Percentiles rank a stretch among this genome's conserved stretches.
Evolutionary conservation across 2,113 vertebrate genomes (phyloP).

Genomic region (Lipotes vexillifer): DNA sequence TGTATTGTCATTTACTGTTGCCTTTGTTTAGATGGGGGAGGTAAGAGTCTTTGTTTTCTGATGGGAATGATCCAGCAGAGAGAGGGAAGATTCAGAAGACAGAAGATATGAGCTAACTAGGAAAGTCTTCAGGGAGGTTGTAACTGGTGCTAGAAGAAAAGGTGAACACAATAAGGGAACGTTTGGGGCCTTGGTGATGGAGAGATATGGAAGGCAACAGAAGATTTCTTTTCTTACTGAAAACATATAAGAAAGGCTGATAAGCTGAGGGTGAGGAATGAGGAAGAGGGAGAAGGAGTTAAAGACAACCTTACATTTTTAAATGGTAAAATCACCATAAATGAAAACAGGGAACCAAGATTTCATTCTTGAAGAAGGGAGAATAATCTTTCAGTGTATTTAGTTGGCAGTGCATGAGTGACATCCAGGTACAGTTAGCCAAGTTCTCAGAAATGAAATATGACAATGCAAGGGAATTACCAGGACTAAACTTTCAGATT

Average conservation of each 20-base stretch:
- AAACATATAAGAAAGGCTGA: background rate
- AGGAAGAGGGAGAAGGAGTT: background rate
- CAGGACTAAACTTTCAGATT: background rate
- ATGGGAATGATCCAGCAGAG: background rate
- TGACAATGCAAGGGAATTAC: background rate
- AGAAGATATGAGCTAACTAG: background rate
- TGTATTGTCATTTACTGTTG: background rate
- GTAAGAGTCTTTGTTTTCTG: background rate
- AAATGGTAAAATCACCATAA: background rate
- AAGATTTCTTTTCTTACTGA: background rate
- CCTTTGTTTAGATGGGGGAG: background rate
- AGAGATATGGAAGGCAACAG: background rate
- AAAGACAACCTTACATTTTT: background rate
- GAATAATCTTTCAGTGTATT: background rate
- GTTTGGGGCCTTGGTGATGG: background rate
- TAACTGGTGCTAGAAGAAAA: background rate
- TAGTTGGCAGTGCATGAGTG: background rate
- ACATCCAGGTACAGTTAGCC: background rate
- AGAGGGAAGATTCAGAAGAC: background rate
- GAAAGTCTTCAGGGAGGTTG: background rate
- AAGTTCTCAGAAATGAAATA: background rate
- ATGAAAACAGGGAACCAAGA: background rate
- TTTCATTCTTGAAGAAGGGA: background rate
- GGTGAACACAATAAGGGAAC: background rate
- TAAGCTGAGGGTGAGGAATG: background rate